These are phyloP conservation scores for Phthorimaea operculella DNA, from an alignment of 1,140 invertebrate species.

Conservation along the genomic window DNA sequence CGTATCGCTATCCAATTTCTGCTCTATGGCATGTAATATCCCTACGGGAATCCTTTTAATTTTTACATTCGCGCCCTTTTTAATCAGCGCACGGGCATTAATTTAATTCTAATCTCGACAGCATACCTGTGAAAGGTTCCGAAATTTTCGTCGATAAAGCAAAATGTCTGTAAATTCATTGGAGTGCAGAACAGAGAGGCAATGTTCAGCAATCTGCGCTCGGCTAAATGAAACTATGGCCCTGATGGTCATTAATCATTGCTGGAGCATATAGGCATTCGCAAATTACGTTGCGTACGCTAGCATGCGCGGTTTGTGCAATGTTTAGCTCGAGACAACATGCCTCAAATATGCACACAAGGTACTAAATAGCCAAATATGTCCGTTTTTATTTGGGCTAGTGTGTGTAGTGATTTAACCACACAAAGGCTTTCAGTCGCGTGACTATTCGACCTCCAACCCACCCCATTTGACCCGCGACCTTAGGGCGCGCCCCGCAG, in stretches of 20 bases:
- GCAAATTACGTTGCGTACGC: neutral
- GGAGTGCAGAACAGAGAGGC: neutral
- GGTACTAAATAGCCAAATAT: too few relatives aligned
- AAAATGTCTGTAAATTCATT: neutral
- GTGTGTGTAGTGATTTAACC: too few relatives aligned
- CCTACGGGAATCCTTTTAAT: conserved; percentile 47
- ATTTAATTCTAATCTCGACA: conserved; percentile 31
- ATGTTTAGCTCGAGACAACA: too few relatives aligned
- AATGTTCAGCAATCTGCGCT: neutral
- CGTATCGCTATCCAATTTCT: conserved; percentile 61
- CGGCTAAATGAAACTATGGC: neutral
- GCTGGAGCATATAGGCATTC: neutral
- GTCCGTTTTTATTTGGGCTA: too few relatives aligned
- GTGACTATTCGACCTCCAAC: conserved; percentile 27
- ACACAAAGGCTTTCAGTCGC: conserved; percentile 16
- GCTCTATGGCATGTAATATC: conserved; percentile 60
- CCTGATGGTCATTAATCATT: neutral
- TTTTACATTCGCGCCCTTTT: conserved; percentile 39
- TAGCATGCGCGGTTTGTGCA: too few relatives aligned
- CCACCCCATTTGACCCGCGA: conserved; percentile 33
- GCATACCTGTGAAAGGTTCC: neutral
- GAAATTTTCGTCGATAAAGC: neutral
- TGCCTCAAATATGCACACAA: too few relatives aligned
- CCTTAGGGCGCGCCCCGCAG: conserved; percentile 23
- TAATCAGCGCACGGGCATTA: conserved; percentile 37